Evolutionary conservation across 2,888 invertebrate species (phyloP).

Genomic region (Dorcus hopei): DNA sequence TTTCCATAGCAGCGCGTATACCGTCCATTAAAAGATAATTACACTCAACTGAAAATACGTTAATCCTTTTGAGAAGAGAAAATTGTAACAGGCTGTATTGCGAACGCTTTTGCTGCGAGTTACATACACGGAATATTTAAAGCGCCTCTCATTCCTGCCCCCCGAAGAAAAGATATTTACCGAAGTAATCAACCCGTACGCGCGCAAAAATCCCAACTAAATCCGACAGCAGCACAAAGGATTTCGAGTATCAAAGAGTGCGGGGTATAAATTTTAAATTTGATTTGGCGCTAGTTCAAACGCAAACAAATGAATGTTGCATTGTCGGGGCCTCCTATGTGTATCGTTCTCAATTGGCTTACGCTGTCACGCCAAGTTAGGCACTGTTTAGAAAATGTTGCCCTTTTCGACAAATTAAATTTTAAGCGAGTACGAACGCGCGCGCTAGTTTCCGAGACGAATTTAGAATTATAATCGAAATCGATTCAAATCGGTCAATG

Average conservation of each 20-base stretch:
- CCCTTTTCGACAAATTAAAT: conserved; percentile 26
- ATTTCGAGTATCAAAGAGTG: conserved; percentile 44
- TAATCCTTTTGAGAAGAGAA: too few relatives aligned
- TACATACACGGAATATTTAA: conserved; percentile 7
- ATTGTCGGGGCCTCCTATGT: conserved; percentile 33
- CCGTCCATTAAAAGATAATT: too few relatives aligned
- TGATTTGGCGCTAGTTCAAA: conserved; percentile 45
- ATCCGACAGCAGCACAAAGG: conserved; percentile 42
- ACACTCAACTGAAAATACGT: too few relatives aligned
- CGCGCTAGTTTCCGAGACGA: too few relatives aligned
- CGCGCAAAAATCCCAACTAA: conserved; percentile 43
- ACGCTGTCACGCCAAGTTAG: conserved; percentile 39
- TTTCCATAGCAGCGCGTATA: too few relatives aligned
- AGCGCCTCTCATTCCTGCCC: conserved; percentile 20
- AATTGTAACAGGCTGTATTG: too few relatives aligned
- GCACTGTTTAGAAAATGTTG: conserved; percentile 22
- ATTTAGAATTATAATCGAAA: too few relatives aligned
- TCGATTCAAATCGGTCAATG: too few relatives aligned
- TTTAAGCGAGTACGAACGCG: conserved; percentile 18
- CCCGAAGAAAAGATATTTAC: conserved; percentile 42
- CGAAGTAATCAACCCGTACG: conserved; percentile 45
- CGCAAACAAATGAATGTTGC: conserved; percentile 46
- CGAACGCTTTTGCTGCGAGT: too few relatives aligned
- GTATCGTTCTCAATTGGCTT: conserved; percentile 45
- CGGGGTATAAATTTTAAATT: conserved; percentile 49